A percentile compares a stretch with the other conserved stretches of the same genome.
Conservation (phyloP, 2,113 vertebrate genomes). For the Brienomyrus brachyistius region DNA sequence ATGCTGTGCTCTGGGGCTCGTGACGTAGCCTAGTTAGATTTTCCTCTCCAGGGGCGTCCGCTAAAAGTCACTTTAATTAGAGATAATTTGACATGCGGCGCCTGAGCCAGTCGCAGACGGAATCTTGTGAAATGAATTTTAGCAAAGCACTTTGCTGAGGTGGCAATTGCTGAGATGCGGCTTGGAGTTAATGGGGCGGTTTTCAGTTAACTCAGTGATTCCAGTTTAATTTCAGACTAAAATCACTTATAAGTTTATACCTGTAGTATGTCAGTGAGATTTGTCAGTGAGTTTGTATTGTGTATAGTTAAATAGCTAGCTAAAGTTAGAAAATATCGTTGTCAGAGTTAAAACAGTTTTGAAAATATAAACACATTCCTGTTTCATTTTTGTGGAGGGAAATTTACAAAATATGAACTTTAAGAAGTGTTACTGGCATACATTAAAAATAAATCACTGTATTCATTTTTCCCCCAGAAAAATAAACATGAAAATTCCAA, state of each 20-base stretch:
- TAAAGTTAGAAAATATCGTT: not conserved
- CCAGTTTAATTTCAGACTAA: not conserved
- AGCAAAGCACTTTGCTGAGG: not conserved
- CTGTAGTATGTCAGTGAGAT: not conserved
- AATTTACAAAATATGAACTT: not conserved
- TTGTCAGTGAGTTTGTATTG: not conserved
- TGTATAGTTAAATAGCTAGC: not conserved
- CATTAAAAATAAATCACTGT: not conserved
- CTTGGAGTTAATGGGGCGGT: not conserved
- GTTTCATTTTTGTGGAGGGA: not conserved
- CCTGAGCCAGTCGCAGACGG: not conserved
- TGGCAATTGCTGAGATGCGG: not conserved
- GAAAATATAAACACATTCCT: not conserved
- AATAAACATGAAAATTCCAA: not conserved
- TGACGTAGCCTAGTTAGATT: not conserved
- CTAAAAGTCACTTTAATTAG: not conserved
- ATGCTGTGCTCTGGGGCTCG: constrained; percentile 27
- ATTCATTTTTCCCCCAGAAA: not conserved
- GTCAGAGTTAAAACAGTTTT: not conserved
- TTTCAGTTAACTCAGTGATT: not conserved
- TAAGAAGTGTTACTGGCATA: not conserved
- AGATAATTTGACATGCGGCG: constrained; percentile 1
- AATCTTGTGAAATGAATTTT: not conserved
- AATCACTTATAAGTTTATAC: not conserved
- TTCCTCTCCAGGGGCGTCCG: not conserved